A percentile compares a stretch with the other conserved stretches of the same genome.
Evolutionary conservation across 1,140 invertebrate genomes (phyloP).

Genomic region (Carposina sasakii): DNA sequence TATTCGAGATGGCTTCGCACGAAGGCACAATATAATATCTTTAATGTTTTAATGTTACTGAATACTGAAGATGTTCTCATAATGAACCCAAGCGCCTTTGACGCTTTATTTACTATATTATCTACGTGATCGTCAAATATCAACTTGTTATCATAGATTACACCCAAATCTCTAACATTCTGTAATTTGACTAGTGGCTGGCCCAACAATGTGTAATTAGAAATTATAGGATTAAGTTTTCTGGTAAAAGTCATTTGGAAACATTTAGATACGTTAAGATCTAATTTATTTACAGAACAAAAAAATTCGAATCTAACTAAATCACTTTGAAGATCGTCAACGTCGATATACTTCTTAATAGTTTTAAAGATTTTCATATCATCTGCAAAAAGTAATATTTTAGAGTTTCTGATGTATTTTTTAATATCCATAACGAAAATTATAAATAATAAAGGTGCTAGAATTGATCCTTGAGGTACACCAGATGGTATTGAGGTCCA

Average conservation of each 20-base stretch:
- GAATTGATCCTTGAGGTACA: constrained; percentile 14
- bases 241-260: constrained; percentile 3
- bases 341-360: neutral
- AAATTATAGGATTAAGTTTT: neutral
- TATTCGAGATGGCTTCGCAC: constrained; percentile 4
- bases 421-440: constrained; percentile 10
- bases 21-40: constrained; percentile 9
- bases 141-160: constrained; percentile 4
- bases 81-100: constrained; percentile 2
- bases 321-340: neutral
- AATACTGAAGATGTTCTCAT: neutral
- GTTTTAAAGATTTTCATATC: constrained; percentile 13
- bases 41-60: constrained; percentile 2
- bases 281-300: constrained; percentile 2
- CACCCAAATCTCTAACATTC: neutral
- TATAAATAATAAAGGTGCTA: constrained; percentile 10
- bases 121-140: constrained; percentile 1
- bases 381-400: constrained; percentile 15
- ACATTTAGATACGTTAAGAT: constrained; percentile 6
- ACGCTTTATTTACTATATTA: constrained; percentile 2
- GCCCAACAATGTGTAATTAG: neutral
- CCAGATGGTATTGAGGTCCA: constrained; percentile 17
- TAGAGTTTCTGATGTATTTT: constrained; percentile 2
- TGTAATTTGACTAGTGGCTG: neutral
- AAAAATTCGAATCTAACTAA: neutral